Conservation (phyloP, 2,113 vertebrate species). For the Pandion haliaetus region DNA sequence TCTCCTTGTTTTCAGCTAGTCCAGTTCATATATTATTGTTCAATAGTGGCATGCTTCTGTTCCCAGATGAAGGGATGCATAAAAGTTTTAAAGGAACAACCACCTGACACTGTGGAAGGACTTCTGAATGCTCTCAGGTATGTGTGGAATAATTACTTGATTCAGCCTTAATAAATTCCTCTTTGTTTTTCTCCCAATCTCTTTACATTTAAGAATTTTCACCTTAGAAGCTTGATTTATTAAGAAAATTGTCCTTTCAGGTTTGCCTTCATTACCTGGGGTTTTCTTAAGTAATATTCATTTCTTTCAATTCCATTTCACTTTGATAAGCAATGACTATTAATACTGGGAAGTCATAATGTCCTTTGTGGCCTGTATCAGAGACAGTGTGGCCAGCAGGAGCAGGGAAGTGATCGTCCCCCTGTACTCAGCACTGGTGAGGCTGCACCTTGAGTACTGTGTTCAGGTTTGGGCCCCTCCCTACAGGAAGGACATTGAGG, state of each 20-base stretch:
- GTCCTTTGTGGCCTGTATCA: too few relatives aligned
- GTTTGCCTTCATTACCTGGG: not conserved
- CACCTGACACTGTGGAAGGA: constrained; percentile 94
- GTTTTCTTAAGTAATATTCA: not conserved
- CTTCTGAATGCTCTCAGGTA: constrained; percentile 98
- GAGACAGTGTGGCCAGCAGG: too few relatives aligned
- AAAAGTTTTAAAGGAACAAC: constrained; percentile 98
- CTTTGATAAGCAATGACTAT: not conserved
- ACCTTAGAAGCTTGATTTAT: not conserved
- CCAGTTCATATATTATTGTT: constrained; percentile 51
- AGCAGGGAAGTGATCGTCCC: too few relatives aligned
- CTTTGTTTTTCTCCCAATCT: not conserved
- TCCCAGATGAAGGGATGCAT: constrained; percentile 98
- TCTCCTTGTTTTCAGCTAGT: constrained; percentile 34
- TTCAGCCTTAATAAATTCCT: not conserved
- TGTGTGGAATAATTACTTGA: constrained; percentile 21
- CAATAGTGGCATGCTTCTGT: constrained; percentile 64
- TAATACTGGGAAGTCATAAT: not conserved
- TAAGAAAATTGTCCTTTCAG: not conserved
- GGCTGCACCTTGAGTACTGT: too few relatives aligned
- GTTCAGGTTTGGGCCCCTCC: too few relatives aligned
- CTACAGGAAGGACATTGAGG: too few relatives aligned
- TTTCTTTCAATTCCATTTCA: not conserved
- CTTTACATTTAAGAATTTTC: not conserved
- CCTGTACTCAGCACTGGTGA: too few relatives aligned